These are phyloP conservation scores for Prolemur simus DNA, from an alignment of 2,113 vertebrate species.

Conservation along the genomic window DNA sequence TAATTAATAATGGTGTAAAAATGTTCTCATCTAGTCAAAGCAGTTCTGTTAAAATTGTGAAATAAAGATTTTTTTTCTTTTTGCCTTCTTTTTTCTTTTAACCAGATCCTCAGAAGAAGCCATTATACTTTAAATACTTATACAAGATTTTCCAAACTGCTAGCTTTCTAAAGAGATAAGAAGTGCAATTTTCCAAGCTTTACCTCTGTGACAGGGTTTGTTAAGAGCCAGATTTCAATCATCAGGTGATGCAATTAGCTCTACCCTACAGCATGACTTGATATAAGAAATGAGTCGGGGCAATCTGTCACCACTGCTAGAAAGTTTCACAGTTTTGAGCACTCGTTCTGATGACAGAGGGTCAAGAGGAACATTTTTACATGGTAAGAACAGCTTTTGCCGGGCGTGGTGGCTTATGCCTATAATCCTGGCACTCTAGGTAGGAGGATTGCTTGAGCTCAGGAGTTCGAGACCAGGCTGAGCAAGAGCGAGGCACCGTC, in stretches of 20 bases:
- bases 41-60: not conserved
- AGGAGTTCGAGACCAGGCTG: no score
- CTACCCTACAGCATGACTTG: not conserved
- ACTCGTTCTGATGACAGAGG: not conserved
- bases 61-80: not conserved
- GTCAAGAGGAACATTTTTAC: not conserved
- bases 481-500: no score
- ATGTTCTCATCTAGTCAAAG: not conserved
- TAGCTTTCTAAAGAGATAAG: not conserved
- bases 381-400: not conserved
- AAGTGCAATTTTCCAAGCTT: not conserved
- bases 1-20: not conserved
- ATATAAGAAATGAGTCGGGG: not conserved
- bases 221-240: not conserved
- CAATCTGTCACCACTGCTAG: not conserved
- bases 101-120: not conserved
- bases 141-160: not conserved
- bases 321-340: not conserved
- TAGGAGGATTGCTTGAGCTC: no score
- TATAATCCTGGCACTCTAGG: no score
- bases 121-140: not conserved
- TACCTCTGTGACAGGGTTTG: not conserved
- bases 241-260: not conserved
- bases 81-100: not conserved
- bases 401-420: fast-evolving